These are phyloP conservation scores for Syrphus vitripennis DNA, from an alignment of 2,888 invertebrate species.

Conservation along the genomic window DNA sequence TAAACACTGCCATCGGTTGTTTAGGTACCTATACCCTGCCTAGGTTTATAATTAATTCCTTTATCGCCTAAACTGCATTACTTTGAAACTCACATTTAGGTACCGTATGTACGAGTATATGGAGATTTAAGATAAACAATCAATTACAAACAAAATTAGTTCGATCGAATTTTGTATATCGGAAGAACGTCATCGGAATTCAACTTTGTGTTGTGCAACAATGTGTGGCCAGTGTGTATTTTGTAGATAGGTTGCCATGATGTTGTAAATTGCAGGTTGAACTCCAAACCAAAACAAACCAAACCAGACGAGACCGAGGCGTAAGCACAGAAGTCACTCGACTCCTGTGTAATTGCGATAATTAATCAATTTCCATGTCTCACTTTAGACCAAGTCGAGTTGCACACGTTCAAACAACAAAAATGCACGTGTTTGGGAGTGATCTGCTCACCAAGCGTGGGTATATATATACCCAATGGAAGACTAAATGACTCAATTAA, in stretches of 20 bases:
- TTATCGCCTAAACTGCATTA: neutral
- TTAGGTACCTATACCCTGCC: neutral
- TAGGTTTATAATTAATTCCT: slow-evolving; percentile 39
- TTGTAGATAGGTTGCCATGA: neutral
- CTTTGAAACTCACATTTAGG: neutral
- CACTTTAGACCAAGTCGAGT: neutral
- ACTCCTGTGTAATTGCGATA: slow-evolving; percentile 61
- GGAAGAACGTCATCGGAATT: neutral
- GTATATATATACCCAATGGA: slow-evolving; percentile 29
- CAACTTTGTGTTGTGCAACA: slow-evolving; percentile 3
- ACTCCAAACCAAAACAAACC: neutral
- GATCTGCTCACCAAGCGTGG: neutral
- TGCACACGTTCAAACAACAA: neutral
- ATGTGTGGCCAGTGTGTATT: neutral
- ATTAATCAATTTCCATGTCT: slow-evolving; percentile 61
- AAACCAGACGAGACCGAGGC: neutral
- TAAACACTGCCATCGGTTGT: neutral
- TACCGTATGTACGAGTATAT: neutral
- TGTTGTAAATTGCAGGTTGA: neutral
- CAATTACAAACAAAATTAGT: slow-evolving; percentile 54
- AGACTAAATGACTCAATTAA: slow-evolving; percentile 67
- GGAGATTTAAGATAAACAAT: slow-evolving; percentile 25
- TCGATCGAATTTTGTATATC: slow-evolving; percentile 30
- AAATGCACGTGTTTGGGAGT: slow-evolving; percentile 41
- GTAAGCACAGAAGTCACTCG: slow-evolving; percentile 64